Base-by-base conservation (phyloP, 2,113 vertebrate species). In the Brevimyrus niger region DNA sequence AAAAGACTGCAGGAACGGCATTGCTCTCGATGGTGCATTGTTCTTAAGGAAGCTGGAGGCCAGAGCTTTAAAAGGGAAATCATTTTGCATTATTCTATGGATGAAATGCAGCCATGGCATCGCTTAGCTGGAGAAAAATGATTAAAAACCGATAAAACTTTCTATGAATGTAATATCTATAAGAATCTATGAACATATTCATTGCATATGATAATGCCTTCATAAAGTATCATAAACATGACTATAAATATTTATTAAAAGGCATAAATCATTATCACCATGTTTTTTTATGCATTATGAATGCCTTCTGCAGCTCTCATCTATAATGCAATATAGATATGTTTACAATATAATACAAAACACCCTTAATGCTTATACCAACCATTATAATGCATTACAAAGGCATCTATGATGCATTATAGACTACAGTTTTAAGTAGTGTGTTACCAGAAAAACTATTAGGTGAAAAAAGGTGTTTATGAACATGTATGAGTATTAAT, bases 11-110 rank as follows among this genome's bases (percentile, higher is more conserved):
- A 44, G 47, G 42, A 80, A 50, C 6, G 27, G 5, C 55, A 15
- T 35, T 38, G 17, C 4, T 11, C 48, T 88, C 69, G 6, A 53
- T 21, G 73, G 88, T 89, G 51, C 88, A 90, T 89, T 92, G 90
- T 90, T 90, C 84, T 89, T 80, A 85, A 65, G 55, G 85, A 88
- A 91, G 89, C 89, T 88, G 80, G 88, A 90, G 90, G 90, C 86
- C 87, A 90, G 88, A 89, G 48, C 89, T 84, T 15, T 23, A 86
- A 86, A 50, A 86, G 84, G 23, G 86, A 82, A 89, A 90, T 89
- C 27, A 88, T 90, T 87, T 58, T 61, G 89, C 90, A 85, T 89
- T 80, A 86, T 87, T 90, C 88, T 51, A 50, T 82, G 58, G 86
- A 91, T 90, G 58, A 48, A 86, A 86, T 2, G 27, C 13, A 50